A percentile compares a stretch with the other conserved stretches of the same genome.
These are phyloP conservation scores for Diplazon laetatorius DNA, from an alignment of 2,888 invertebrate species.

Conservation along the genomic window DNA sequence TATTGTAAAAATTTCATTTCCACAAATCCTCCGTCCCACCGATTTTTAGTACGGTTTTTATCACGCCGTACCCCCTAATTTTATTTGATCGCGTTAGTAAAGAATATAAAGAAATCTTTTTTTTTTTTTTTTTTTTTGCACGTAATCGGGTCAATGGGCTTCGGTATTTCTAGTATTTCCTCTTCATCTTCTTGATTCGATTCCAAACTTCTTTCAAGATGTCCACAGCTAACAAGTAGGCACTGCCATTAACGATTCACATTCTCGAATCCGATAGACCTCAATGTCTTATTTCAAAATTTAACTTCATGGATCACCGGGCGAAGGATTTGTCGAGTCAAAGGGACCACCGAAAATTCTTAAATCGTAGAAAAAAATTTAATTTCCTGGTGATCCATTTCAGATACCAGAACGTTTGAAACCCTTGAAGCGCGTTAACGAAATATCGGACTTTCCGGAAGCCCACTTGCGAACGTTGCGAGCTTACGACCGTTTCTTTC, in stretches of 20 bases:
- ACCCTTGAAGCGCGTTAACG: constrained; percentile 45
- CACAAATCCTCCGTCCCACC: constrained; percentile 25
- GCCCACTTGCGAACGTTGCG: constrained; percentile 54
- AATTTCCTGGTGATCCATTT: constrained; percentile 55
- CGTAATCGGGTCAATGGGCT: too few relatives aligned
- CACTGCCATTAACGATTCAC: too few relatives aligned
- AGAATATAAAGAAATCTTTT: too few relatives aligned
- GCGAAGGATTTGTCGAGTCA: constrained; percentile 10
- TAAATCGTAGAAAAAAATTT: background rate
- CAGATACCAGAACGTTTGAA: constrained; percentile 63
- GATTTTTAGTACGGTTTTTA: background rate
- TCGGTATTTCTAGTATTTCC: too few relatives aligned
- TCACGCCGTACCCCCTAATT: background rate
- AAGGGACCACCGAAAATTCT: background rate
- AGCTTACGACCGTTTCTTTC: constrained; percentile 48
- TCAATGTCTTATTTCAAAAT: background rate
- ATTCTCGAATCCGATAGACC: background rate
- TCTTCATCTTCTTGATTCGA: too few relatives aligned
- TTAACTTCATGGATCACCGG: constrained; percentile 20
- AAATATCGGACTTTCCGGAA: constrained; percentile 26
- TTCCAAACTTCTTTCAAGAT: too few relatives aligned
- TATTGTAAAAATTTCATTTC: background rate
- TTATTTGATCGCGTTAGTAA: too few relatives aligned
- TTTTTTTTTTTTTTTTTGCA: too few relatives aligned
- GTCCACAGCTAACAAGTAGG: too few relatives aligned